A percentile compares a stretch with the other conserved stretches of the same genome.
Conservation (phyloP, 1,140 invertebrate genomes). For the Neodiprion lecontei region DNA sequence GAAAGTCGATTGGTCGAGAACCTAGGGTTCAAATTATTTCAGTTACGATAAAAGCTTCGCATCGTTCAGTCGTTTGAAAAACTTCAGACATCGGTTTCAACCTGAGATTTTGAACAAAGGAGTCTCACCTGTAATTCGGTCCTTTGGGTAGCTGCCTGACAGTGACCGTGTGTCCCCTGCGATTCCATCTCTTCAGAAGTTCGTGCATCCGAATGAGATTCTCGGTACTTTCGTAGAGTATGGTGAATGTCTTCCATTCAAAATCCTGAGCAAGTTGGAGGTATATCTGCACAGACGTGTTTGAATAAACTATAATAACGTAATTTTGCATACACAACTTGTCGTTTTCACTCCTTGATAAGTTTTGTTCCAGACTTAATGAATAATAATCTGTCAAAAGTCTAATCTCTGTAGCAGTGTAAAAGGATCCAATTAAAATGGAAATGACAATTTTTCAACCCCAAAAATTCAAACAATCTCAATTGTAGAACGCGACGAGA, state of each 20-base stretch:
- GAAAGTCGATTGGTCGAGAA: neutral
- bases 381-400: no score
- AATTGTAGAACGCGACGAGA: no score
- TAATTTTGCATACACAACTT: no score
- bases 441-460: no score
- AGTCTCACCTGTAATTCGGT: conserved; percentile 60
- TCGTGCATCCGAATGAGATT: conserved; percentile 79
- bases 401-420: no score
- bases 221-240: conserved; percentile 85
- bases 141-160: conserved; percentile 66
- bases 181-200: conserved; percentile 75
- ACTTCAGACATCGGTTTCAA: no score
- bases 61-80: neutral
- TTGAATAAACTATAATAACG: no score
- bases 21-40: neutral
- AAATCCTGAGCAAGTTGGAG: conserved; percentile 77
- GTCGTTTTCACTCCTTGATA: no score
- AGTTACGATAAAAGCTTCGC: neutral
- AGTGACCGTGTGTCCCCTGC: conserved; percentile 63
- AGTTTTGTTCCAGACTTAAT: no score
- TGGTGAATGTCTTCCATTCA: conserved; percentile 85
- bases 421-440: no score
- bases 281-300: conserved; percentile 63
- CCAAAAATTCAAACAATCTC: no score
- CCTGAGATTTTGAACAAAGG: no score